Evolutionary conservation across 2,797 vertebrate species (phyloP).

Genomic region (Mormyrus hasselquistii): DNA sequence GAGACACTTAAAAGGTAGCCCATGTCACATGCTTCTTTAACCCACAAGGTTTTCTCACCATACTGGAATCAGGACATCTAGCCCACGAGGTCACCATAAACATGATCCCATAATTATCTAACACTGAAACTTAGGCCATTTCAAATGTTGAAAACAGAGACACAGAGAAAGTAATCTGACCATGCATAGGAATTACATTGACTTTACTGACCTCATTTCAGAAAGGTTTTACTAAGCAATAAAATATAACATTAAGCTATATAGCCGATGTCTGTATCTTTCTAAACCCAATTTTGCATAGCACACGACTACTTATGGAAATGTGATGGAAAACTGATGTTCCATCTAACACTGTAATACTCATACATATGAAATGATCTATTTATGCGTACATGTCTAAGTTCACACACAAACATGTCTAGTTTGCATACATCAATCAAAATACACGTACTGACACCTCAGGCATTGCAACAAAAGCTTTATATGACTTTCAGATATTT

Average conservation of each 20-base stretch:
- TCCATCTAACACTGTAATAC: background rate
- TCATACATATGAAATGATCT: background rate
- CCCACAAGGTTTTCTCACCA: background rate
- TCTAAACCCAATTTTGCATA: background rate
- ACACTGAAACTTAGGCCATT: slow-evolving; percentile 1
- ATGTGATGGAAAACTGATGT: background rate
- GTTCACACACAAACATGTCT: background rate
- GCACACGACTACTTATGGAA: background rate
- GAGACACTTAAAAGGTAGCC: background rate
- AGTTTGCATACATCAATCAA: background rate
- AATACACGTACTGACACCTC: background rate
- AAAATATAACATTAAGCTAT: background rate
- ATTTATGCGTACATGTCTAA: background rate
- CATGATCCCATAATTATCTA: background rate
- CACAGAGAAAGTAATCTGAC: background rate
- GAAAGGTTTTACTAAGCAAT: background rate
- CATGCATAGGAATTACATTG: background rate
- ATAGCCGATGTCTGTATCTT: background rate
- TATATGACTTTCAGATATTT: background rate
- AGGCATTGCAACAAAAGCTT: background rate
- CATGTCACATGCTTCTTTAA: background rate
- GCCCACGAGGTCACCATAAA: background rate
- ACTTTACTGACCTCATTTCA: background rate
- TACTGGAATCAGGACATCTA: background rate
- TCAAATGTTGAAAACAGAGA: background rate